Conservation (phyloP, 2,113 vertebrate genomes). For the Toxostoma redivivum region DNA sequence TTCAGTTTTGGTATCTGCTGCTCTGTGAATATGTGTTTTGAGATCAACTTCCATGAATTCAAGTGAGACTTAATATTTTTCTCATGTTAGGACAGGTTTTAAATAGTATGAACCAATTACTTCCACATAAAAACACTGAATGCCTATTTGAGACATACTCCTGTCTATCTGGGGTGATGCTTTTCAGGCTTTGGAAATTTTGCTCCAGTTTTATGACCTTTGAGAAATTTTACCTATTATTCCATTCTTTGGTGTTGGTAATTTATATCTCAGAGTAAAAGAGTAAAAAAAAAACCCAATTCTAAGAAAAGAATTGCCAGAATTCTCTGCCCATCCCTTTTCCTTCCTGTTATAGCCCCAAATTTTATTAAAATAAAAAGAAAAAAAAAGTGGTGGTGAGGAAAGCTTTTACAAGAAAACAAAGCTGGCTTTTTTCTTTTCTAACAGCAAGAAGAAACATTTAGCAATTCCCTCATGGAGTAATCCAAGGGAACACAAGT, state of each 20-base stretch:
- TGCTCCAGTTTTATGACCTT: neutral
- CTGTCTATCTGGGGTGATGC: neutral
- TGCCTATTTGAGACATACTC: neutral
- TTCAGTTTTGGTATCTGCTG: neutral
- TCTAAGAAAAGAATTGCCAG: neutral
- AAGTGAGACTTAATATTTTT: neutral
- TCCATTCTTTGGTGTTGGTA: neutral
- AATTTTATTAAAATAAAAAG: neutral
- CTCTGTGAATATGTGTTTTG: neutral
- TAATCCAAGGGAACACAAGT: neutral
- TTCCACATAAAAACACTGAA: neutral
- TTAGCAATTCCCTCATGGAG: neutral
- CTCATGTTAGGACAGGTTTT: neutral
- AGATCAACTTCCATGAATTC: neutral
- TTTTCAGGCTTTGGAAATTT: neutral
- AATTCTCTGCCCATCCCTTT: neutral
- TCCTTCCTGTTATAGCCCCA: neutral
- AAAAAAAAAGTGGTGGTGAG: rapidly evolving
- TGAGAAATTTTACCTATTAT: neutral
- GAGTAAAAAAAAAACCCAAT: rapidly evolving
- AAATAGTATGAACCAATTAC: neutral
- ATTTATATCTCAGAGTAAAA: neutral
- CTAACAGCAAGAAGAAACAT: neutral
- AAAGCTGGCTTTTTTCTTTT: neutral
- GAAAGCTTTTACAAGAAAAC: neutral